Conservation (phyloP, 2,113 vertebrate genomes). For the Castor canadensis region DNA sequence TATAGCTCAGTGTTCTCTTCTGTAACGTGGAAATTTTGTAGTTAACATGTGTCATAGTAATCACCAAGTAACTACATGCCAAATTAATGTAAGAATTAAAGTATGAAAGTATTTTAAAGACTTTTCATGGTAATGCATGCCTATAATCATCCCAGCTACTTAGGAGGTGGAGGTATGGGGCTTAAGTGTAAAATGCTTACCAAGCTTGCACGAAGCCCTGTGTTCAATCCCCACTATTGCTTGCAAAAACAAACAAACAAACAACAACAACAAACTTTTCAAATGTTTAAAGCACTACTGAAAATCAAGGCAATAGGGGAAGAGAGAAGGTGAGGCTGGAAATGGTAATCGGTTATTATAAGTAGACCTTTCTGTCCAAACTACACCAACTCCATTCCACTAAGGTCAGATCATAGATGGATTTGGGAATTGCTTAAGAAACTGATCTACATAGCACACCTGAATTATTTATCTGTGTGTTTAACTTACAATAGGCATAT, state of each 20-base stretch:
- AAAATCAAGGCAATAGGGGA: not conserved
- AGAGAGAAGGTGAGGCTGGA: not conserved
- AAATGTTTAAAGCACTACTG: not conserved
- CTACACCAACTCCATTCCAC: not conserved
- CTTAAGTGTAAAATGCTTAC: too few relatives aligned
- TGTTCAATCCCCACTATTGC: too few relatives aligned
- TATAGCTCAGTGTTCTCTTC: not conserved
- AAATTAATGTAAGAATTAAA: not conserved
- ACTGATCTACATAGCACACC: not conserved
- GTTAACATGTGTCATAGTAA: not conserved
- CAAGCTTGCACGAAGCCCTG: too few relatives aligned
- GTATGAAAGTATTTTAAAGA: constrained; percentile 10
- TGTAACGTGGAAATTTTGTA: not conserved
- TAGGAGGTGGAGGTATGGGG: too few relatives aligned
- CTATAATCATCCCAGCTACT: too few relatives aligned
- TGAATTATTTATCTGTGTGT: not conserved
- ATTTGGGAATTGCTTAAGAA: constrained; percentile 1
- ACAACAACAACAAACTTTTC: not conserved
- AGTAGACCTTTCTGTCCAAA: not conserved
- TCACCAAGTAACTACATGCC: not conserved
- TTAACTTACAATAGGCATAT: not conserved
- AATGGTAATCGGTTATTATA: not conserved
- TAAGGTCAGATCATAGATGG: not conserved
- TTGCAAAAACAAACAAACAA: too few relatives aligned
- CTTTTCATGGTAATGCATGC: not conserved